Base-by-base conservation (phyloP, 2,797 vertebrate species). In the Protosalanx chinensis region DNA sequence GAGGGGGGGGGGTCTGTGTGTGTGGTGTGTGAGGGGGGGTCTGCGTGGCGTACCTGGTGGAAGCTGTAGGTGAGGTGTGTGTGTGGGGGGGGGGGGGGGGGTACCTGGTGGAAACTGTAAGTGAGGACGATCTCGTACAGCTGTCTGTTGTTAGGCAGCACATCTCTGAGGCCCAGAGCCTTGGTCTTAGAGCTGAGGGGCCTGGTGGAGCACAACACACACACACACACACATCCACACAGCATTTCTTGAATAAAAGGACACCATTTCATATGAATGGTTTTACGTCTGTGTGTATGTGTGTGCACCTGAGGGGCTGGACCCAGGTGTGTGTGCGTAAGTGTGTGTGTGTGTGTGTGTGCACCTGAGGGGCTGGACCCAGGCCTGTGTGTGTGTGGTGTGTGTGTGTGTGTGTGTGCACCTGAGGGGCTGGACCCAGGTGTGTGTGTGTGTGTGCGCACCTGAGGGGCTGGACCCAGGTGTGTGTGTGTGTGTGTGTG, bases 31-130 rank as follows among this genome's bases (percentile, higher is more conserved):
- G 23, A 27, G 23, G 23, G 23, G 23, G 23, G 23, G n/a, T n/a
- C n/a, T n/a, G n/a, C n/a, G n/a, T n/a, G 23, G 23, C 1, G 23
- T 87, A 98, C 98, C 92, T 99, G 98, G 83, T 98, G 96, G 82
- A 99, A 99, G 80, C 75, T 98, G 76, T 99, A 99, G 0, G 93
- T 95, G 82, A 99, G 94, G 80, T 8, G 4, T 12, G 16, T 18
- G 57, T 23, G 20, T 1, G 20, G 6, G 53, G 23, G 23, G 23
- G 23, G 23, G 23, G 23, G 23, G 23, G 23, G 23, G 23, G 23
- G 79, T 87, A 98, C 98, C 92, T 99, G 98, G 84, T 98, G 96
- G 82, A 99, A 99, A 80, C 75, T 98, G 76, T 99, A 99, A 0
- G 93, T 95, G 82, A 99, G 94, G 80, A 97, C 81, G 74, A 98